These are phyloP conservation scores for Pungitius pungitius DNA, from an alignment of 2,113 vertebrate genomes.

Conservation along the genomic window DNA sequence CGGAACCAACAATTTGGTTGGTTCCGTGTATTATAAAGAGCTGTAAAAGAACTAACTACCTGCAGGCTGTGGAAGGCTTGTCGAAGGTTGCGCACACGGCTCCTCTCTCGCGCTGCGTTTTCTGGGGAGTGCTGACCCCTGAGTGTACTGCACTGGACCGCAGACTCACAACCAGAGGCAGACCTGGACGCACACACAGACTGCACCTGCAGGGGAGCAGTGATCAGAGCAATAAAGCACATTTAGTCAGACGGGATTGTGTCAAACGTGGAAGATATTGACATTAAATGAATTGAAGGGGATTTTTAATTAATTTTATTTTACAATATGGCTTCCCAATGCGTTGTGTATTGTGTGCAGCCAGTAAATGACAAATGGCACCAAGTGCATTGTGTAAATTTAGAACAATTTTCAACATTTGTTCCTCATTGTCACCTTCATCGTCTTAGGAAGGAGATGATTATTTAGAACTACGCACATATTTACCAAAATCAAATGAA, in stretches of 20 bases:
- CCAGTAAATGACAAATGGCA: background rate
- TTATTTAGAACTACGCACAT: background rate
- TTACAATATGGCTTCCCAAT: background rate
- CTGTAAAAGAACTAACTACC: too few species aligned
- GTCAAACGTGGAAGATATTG: too few species aligned
- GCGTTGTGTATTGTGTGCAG: background rate
- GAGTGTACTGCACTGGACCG: constrained; percentile 36
- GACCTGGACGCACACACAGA: constrained; percentile 39
- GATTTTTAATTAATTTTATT: background rate
- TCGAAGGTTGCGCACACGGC: constrained; percentile 83
- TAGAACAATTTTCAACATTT: background rate
- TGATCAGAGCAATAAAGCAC: background rate
- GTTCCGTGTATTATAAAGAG: too few species aligned
- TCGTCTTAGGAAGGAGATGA: background rate
- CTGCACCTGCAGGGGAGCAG: constrained; percentile 48
- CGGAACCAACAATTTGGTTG: too few species aligned
- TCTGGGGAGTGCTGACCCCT: constrained; percentile 78
- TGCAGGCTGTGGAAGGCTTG: constrained; percentile 88
- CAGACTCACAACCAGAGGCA: constrained; percentile 24
- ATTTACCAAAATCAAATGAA: background rate
- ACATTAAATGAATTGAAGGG: background rate
- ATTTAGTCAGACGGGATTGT: too few species aligned
- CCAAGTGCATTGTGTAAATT: background rate
- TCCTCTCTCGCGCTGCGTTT: constrained; percentile 83
- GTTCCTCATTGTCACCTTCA: background rate